Conservation (phyloP, 1,140 invertebrate species). For the Heliothis subflexa region DNA sequence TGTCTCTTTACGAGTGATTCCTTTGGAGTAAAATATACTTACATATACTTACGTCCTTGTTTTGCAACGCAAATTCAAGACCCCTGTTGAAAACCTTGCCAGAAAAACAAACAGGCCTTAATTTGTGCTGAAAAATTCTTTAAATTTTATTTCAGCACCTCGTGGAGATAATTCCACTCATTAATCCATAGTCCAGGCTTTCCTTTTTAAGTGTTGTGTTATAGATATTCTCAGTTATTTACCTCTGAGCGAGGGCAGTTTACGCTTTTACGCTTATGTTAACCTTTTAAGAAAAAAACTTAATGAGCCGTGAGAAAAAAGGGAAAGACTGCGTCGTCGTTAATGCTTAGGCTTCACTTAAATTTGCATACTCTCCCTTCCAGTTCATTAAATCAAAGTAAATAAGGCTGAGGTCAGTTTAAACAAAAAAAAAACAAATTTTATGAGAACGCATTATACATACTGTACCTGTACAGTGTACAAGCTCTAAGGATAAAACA, state of each 20-base stretch:
- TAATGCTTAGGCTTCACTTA: conserved; percentile 38
- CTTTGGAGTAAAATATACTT: too few relatives aligned
- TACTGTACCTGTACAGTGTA: too few relatives aligned
- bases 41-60: background rate
- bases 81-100: too few relatives aligned
- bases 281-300: conserved; percentile 73
- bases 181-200: conserved; percentile 35
- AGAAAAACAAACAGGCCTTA: conserved; percentile 11
- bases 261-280: conserved; percentile 67
- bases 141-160: background rate
- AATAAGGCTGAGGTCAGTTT: conserved; percentile 34
- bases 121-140: background rate
- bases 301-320: conserved; percentile 71
- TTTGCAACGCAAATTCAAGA: background rate
- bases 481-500: background rate
- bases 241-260: conserved; percentile 55
- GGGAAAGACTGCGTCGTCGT: conserved; percentile 51
- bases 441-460: background rate
- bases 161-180: background rate
- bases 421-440: background rate
- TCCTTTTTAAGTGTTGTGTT: conserved; percentile 49
- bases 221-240: conserved; percentile 61
- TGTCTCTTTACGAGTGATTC: too few relatives aligned
- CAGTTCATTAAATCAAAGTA: conserved; percentile 46
- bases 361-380: conserved; percentile 44